Evolutionary conservation across 2,113 vertebrate genomes (phyloP).

Genomic region (Sarotherodon lohbergeri): DNA sequence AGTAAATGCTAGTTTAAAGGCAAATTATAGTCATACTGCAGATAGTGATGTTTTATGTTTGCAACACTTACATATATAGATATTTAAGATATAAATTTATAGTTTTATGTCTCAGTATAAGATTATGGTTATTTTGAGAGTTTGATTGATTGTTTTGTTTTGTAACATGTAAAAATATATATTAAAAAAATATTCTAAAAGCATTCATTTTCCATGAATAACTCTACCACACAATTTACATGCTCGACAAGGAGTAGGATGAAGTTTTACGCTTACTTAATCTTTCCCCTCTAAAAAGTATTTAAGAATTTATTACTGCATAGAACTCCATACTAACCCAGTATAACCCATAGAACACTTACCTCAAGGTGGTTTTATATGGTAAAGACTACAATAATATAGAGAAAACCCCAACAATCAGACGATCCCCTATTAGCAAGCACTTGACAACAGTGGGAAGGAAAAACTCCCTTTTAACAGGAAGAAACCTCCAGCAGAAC

Average conservation of each 20-base stretch:
- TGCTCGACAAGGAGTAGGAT: neutral
- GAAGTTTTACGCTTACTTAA: neutral
- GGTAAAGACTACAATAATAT: neutral
- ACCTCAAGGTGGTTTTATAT: neutral
- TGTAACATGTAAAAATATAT: neutral
- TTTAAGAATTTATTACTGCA: neutral
- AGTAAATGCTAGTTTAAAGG: neutral
- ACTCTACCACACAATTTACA: neutral
- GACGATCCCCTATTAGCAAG: neutral
- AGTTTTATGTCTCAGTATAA: neutral
- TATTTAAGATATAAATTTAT: neutral
- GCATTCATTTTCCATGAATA: neutral
- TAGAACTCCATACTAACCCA: neutral
- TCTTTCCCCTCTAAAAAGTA: rapidly evolving
- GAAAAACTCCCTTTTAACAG: neutral
- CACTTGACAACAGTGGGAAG: neutral
- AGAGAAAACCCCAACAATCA: neutral
- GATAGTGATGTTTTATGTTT: neutral
- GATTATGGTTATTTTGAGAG: neutral
- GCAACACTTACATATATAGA: neutral
- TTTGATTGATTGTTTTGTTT: neutral
- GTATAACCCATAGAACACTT: neutral
- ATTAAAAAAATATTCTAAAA: neutral
- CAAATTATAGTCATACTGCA: neutral
- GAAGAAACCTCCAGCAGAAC: neutral